Percentiles rank a stretch among this genome's conserved stretches.
phyloP scores from a whole-genome alignment of 2,113 vertebrate genomes.

The Atherinomorus stipes region DNA sequence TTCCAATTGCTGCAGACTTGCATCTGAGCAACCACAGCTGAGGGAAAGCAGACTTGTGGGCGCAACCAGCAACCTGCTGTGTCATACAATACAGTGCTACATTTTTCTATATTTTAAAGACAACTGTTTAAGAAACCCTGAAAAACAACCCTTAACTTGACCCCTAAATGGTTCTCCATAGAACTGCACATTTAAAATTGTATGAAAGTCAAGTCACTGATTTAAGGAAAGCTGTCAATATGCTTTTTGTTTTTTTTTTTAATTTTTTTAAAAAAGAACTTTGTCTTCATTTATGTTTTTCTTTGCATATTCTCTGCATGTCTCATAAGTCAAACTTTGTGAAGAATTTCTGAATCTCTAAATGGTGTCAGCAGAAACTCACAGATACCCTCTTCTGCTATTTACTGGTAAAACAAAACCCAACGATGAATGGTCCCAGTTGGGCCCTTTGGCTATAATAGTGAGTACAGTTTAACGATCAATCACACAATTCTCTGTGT shows the following conservation, averaged over 20 bases:
- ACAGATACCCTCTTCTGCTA: background rate
- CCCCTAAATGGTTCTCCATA: background rate
- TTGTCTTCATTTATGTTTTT: too few relatives aligned
- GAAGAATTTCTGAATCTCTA: background rate
- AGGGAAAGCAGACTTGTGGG: background rate
- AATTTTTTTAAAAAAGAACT: too few relatives aligned
- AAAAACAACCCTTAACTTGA: background rate
- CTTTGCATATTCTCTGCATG: background rate
- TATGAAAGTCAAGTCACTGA: too few relatives aligned
- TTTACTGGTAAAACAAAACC: slow-evolving; percentile 55
- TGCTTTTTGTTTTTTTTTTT: background rate
- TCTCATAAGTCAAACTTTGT: rapidly evolving
- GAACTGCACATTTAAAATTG: background rate
- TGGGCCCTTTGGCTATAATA: slow-evolving; percentile 62
- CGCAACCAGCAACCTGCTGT: background rate
- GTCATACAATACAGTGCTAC: background rate
- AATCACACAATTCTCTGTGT: slow-evolving; percentile 43
- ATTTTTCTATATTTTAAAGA: slow-evolving; percentile 1
- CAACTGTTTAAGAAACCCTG: background rate
- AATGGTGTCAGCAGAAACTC: background rate
- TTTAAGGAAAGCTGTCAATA: background rate
- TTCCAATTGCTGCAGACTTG: slow-evolving; percentile 9
- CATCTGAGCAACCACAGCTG: slow-evolving; percentile 23
- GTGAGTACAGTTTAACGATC: slow-evolving; percentile 64
- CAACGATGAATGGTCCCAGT: slow-evolving; percentile 33